Conservation (phyloP, 2,888 invertebrate genomes). For the Drosophila neonasuta region DNA sequence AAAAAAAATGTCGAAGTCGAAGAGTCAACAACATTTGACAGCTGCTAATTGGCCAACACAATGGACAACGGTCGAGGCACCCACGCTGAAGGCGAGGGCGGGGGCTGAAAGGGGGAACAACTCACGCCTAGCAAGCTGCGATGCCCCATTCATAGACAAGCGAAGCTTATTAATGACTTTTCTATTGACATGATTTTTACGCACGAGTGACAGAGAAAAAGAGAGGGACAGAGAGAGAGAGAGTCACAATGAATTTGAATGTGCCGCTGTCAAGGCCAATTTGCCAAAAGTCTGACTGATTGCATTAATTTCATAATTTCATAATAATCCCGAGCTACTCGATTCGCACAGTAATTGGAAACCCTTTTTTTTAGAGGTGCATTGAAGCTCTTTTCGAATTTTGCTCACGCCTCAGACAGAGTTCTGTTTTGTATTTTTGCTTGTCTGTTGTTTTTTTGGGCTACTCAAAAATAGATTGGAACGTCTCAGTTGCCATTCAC, state of each 20-base stretch:
- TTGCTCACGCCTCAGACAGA: constrained; percentile 50
- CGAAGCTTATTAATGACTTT: constrained; percentile 65
- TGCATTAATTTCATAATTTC: constrained; percentile 73
- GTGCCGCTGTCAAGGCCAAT: constrained; percentile 66
- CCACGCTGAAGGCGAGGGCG: constrained; percentile 35
- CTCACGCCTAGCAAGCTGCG: constrained; percentile 44
- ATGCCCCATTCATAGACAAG: constrained; percentile 43
- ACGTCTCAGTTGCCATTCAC: constrained; percentile 61
- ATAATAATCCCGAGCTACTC: constrained; percentile 35
- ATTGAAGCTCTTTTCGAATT: constrained; percentile 47
- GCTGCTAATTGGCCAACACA: constrained; percentile 72
- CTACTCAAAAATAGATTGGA: constrained; percentile 53
- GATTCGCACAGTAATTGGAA: constrained; percentile 28
- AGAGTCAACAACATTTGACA: constrained; percentile 76
- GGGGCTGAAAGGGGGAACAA: constrained; percentile 3
- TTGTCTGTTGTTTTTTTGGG: constrained; percentile 1
- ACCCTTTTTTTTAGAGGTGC: constrained; percentile 37
- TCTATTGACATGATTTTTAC: constrained; percentile 73
- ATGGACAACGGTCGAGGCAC: constrained; percentile 41
- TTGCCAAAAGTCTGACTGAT: constrained; percentile 11
- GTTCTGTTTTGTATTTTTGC: constrained; percentile 1
- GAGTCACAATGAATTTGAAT: constrained; percentile 7
- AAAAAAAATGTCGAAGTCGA: constrained; percentile 8
- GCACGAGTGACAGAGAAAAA: constrained; percentile 45
- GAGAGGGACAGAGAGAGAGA: not conserved